These are phyloP conservation scores for Pteruthius melanotis DNA, from an alignment of 2,113 vertebrate species.

Conservation along the genomic window DNA sequence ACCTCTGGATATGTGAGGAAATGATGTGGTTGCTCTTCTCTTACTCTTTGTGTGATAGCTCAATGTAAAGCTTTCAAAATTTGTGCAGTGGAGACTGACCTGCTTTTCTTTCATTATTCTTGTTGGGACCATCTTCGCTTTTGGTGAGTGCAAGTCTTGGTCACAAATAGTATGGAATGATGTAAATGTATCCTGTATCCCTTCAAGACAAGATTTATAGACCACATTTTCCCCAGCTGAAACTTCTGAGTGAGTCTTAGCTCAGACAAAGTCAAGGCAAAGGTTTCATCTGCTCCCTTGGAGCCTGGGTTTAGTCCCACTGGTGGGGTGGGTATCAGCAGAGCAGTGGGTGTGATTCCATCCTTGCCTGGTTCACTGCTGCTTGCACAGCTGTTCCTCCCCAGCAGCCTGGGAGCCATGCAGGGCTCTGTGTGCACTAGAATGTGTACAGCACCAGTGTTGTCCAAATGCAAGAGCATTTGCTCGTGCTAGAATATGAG, in stretches of 20 bases:
- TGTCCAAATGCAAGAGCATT: not conserved
- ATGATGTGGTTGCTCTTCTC: not conserved
- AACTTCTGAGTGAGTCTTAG: not conserved
- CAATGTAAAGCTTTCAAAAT: not conserved
- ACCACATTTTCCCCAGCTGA: not conserved
- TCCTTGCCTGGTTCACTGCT: not conserved
- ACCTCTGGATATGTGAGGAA: not conserved
- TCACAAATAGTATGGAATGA: not conserved
- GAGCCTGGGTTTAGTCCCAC: not conserved
- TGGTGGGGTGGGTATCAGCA: not conserved
- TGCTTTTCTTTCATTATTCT: not conserved
- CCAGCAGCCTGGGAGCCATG: not conserved
- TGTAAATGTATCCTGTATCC: not conserved
- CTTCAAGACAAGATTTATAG: not conserved
- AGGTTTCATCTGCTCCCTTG: not conserved
- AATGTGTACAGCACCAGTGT: not conserved
- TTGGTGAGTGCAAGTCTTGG: not conserved
- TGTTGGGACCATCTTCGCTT: not conserved
- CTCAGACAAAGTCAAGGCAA: not conserved
- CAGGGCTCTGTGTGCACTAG: rapidly evolving
- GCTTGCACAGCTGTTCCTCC: not conserved
- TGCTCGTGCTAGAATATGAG: not conserved
- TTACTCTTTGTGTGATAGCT: not conserved
- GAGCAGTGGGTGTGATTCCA: not conserved
- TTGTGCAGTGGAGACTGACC: not conserved